phyloP scores from a whole-genome alignment of 2,113 vertebrate genomes.

The Hipposideros armiger region DNA sequence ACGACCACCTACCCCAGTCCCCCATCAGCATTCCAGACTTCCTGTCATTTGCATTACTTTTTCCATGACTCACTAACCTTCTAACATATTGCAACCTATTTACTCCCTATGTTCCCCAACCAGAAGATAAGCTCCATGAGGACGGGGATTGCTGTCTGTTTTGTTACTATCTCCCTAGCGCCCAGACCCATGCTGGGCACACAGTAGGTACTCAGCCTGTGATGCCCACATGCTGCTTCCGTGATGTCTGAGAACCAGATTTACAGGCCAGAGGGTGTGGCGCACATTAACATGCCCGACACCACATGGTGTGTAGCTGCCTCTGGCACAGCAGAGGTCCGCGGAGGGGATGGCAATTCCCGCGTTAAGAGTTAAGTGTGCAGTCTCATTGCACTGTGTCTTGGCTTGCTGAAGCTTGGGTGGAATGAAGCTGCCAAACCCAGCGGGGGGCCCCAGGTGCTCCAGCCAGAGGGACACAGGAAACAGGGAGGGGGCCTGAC shows the following conservation, averaged over 20 bases:
- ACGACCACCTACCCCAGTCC: too few species aligned
- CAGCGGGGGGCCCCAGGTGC: background rate
- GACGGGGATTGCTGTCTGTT: background rate
- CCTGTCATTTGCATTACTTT: background rate
- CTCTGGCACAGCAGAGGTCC: background rate
- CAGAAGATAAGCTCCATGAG: too few species aligned
- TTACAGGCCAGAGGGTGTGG: background rate
- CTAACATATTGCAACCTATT: background rate
- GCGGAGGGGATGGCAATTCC: background rate
- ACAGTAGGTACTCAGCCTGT: background rate
- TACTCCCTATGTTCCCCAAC: background rate
- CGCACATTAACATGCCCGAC: fast-evolving
- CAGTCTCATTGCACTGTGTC: background rate
- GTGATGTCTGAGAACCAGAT: background rate
- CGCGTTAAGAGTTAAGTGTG: background rate
- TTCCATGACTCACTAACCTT: background rate
- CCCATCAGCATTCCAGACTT: background rate
- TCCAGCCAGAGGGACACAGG: background rate
- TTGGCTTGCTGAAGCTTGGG: background rate
- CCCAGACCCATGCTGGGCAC: background rate
- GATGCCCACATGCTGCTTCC: background rate
- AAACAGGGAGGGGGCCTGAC: background rate
- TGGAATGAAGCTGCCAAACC: background rate
- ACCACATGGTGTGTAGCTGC: fast-evolving
- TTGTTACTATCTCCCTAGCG: background rate